Evolutionary conservation across 2,888 invertebrate species (phyloP), one percentile per base, ranked within the genome.

Genomic region (Amblyjoppa proteus): DNA sequence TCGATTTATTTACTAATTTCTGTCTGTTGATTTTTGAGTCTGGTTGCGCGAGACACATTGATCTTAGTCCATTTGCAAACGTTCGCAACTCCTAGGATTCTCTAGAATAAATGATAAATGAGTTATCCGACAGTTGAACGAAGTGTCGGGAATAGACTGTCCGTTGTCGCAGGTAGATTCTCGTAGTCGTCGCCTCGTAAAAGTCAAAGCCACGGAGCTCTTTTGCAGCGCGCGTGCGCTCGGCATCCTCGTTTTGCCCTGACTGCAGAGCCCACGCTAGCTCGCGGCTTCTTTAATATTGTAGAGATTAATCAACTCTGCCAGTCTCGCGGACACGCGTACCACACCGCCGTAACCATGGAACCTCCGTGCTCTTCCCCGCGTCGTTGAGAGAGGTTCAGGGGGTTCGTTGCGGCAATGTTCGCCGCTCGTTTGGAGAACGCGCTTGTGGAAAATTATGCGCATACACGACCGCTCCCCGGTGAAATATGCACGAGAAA

Each of bases 281-380:
- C 45, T 45, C 76, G 71, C 76, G 70, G 87, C 89, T 90, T 89
- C 90, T 91, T 92, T 91, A 93, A 92, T 92, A 92, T 92, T 90
- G 90, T 89, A 92, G 89, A 89, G 90, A 92, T 92, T 92, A 92
- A 93, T 93, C 92, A 92, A 91, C 90, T 90, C 89, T 71, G 81
- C 80, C 83, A 75, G 74, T 87, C 83, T 82, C 82, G 79, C 68
- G 83, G 71, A 85, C 71, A 76, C 82, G 61, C 80, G 71, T 70
- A 77, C 82, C 70, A 20, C 75, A 49, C 34, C 75, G 77, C 1
- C 38, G 28, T 49, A 20, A 2, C 66, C 75, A 31, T 66, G 66
- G 49, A 51, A 9, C 41, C 68, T 64, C 25, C 7, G 81, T 78
- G 71, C 49, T 45, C 84, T 76, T 70, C 49, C 76, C 53, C 64